Evolutionary conservation across 2,888 invertebrate species (phyloP).

Genomic region (Melitaea athalia): DNA sequence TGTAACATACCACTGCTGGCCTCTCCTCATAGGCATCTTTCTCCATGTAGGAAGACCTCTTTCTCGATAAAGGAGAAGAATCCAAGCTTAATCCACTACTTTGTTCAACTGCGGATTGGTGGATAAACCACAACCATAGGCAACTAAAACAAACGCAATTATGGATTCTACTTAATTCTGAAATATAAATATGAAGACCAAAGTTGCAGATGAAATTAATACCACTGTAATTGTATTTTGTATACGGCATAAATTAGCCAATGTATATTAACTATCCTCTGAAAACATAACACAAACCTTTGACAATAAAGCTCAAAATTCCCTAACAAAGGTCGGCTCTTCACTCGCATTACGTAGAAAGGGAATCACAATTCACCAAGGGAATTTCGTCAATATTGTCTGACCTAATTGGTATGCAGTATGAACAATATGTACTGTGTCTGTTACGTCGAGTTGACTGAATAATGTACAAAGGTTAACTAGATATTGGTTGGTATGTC

Average conservation of each 20-base stretch:
- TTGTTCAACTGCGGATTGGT: no score
- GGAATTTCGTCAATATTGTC: conserved; percentile 13
- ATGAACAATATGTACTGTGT: neutral
- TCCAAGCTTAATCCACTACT: no score
- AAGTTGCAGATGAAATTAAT: neutral
- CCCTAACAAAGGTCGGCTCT: no score
- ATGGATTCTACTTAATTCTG: no score
- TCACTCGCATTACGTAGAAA: neutral
- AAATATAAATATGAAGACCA: neutral
- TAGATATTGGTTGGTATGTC: no score
- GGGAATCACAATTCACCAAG: neutral
- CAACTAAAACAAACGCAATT: no score
- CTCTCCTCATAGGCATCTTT: no score
- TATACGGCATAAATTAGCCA: neutral
- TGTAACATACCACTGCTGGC: no score
- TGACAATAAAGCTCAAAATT: neutral
- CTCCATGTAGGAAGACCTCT: no score
- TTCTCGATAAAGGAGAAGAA: no score
- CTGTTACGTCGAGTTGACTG: neutral
- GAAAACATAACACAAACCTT: neutral
- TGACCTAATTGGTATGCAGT: conserved; percentile 1
- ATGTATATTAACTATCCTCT: neutral
- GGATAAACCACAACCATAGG: no score
- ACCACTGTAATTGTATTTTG: no score
- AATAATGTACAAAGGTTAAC: neutral